Evolutionary conservation across 2,888 invertebrate genomes (phyloP).

Genomic region (Eurytoma californica): DNA sequence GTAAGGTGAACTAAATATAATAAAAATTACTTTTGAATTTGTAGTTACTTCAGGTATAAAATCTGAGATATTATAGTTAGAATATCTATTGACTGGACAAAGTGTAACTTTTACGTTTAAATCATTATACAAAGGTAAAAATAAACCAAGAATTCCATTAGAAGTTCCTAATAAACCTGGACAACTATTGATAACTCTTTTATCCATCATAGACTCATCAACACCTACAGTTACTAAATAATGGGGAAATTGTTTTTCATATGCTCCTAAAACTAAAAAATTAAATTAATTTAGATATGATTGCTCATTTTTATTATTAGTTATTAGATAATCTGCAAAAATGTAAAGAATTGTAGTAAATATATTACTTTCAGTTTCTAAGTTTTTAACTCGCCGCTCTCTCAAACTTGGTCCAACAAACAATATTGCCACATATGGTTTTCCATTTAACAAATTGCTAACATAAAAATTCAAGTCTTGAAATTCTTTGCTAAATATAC

Average conservation of each 20-base stretch:
- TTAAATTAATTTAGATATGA: not conserved
- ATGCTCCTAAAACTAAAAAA: constrained; percentile 9
- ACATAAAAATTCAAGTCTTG: not conserved
- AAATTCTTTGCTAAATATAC: not conserved
- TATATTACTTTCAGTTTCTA: constrained; percentile 22
- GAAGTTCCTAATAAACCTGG: constrained; percentile 11
- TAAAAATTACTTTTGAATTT: constrained; percentile 8
- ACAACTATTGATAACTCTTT: constrained; percentile 14
- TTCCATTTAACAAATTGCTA: not conserved
- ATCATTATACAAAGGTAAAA: constrained; percentile 9
- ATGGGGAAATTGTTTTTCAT: constrained; percentile 23
- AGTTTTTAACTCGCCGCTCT: not conserved
- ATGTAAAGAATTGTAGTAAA: not conserved
- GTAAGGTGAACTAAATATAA: constrained; percentile 16
- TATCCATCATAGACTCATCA: constrained; percentile 31
- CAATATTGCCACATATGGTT: not conserved
- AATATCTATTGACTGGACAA: not conserved
- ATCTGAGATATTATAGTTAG: not conserved
- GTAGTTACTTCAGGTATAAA: not conserved
- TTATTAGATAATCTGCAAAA: not conserved
- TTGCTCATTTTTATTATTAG: not conserved
- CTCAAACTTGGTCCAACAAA: constrained; percentile 30
- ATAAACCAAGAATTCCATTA: constrained; percentile 29
- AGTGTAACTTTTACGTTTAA: constrained; percentile 13
- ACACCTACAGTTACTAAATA: constrained; percentile 28